Base-by-base conservation (phyloP, 2,888 invertebrate species). In the Chymomyza procnemis region DNA sequence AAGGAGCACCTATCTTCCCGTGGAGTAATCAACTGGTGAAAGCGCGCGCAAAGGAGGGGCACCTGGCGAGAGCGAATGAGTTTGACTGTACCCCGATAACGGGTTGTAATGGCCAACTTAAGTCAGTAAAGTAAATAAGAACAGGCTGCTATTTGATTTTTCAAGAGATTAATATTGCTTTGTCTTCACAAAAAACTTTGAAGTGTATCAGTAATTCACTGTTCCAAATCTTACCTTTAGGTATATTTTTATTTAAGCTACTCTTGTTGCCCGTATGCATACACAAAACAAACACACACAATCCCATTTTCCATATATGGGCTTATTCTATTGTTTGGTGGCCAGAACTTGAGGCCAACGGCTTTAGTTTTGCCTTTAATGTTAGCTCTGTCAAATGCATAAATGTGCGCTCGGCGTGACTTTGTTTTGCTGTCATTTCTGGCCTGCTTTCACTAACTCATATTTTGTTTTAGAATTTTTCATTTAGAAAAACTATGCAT, bases 261-360 rank as follows among this genome's bases (percentile, higher is more conserved):
- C 72, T 74, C 65, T 64, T 74, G 74, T 26, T 14, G 6, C 14
- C 41, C 57, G 47, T 56, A 66, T 22, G 46, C 46, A 61, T 66
- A 55, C 47, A 61, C 54, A 52, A 4, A 62, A 61, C 46, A 46
- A n/a, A 54, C 18, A 58, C 18, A 9, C 22, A 63, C 22, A 50
- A 21, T 54, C 5, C 34, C 41, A 47, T 14, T 30, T 55, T 70
- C 14, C n/a, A n/a, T n/a, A 48, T 46, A 47, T 14, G 34, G 52
- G 69, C 59, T 71, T 83, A 80, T 87, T 76, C 85, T 82, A 82
- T 83, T 83, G 87, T 83, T 85, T 87, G 68, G 73, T 72, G 72
- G 56, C 67, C 72, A 84, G 86, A 81, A 81, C 86, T 86, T 84
- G 81, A 86, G 86, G 75, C 79, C 79, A 67, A 63, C 79, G 56